Evolutionary conservation across 2,888 invertebrate species (phyloP).

Genomic region (Heliconius charithonia): DNA sequence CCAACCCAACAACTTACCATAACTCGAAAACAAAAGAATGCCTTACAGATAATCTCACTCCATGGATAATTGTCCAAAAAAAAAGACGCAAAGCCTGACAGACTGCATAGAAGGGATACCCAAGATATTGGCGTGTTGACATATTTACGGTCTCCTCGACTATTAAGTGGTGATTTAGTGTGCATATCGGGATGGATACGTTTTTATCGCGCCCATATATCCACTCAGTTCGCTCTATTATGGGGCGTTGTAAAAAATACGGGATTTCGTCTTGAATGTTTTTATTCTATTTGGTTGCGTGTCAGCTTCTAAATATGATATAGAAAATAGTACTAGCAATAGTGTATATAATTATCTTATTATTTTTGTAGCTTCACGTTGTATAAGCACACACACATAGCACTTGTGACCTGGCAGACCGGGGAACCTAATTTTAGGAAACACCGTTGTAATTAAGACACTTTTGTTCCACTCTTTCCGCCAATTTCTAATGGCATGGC

Average conservation of each 20-base stretch:
- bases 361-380: background rate
- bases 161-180: slow-evolving; percentile 83
- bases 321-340: background rate
- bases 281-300: slow-evolving; percentile 18
- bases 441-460: no score
- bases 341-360: no score
- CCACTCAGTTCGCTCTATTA: slow-evolving; percentile 76
- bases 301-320: slow-evolving; percentile 1
- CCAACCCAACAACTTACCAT: background rate
- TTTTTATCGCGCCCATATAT: slow-evolving; percentile 82
- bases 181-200: slow-evolving; percentile 82
- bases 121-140: slow-evolving; percentile 82
- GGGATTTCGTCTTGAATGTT: slow-evolving; percentile 23
- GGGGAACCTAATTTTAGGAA: no score
- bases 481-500: no score
- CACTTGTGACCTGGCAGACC: background rate
- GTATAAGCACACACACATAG: background rate
- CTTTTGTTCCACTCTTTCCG: no score
- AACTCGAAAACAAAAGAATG: slow-evolving; percentile 26
- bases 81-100: slow-evolving; percentile 58
- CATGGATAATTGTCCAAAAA: slow-evolving; percentile 48
- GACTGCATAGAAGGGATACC: slow-evolving; percentile 60
- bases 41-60: slow-evolving; percentile 28
- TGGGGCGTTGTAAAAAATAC: slow-evolving; percentile 60
- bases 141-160: slow-evolving; percentile 81